Base-by-base conservation (phyloP, 2,113 vertebrate genomes). In the Xiphophorus maculatus region DNA sequence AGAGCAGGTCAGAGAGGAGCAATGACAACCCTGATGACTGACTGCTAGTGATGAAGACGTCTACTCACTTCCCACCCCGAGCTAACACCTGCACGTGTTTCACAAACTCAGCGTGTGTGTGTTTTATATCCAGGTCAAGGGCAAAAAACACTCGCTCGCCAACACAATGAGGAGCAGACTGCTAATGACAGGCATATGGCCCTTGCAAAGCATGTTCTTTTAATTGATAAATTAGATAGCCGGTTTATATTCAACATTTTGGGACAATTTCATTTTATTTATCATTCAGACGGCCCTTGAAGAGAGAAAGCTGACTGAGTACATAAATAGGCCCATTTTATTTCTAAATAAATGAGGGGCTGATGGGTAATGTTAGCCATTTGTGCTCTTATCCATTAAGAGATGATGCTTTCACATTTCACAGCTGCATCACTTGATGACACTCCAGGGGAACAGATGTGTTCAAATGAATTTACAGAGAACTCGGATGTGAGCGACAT, bases 401-500 rank as follows among this genome's bases (percentile, higher is more conserved):
- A 44, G 83, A 70, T 68, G 79, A 79, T 17, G 25, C 79, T 80
- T 71, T 78, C 79, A 74, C 65, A 71, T 76, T 90, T 83, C 80
- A 74, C 77, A 83, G 83, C 87, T 78, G 80, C 82, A 73, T 83
- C 82, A 63, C 76, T 85, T 63, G 79, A 83, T 83, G 83, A 89
- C 87, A 89, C 84, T 85, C 69, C 64, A 77, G 88, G n/a, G 71
- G 79, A 87, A 84, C 82, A 88, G 87, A 87, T 84, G 86, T 88
- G 87, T 87, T 82, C 66, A 80, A 80, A 91, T 90, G 74, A 88
- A 84, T 91, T 88, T 86, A 81, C 64, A 63, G 81, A 77, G 79
- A 77, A 76, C 76, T 81, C 68, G 68, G 77, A 84, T 80, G 75
- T 73, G 76, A 84, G 80, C 69, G 75, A 64, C 73, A 75, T 74